phyloP scores from a whole-genome alignment of 2,113 vertebrate genomes.

The Protobothrops mucrosquamatus region DNA sequence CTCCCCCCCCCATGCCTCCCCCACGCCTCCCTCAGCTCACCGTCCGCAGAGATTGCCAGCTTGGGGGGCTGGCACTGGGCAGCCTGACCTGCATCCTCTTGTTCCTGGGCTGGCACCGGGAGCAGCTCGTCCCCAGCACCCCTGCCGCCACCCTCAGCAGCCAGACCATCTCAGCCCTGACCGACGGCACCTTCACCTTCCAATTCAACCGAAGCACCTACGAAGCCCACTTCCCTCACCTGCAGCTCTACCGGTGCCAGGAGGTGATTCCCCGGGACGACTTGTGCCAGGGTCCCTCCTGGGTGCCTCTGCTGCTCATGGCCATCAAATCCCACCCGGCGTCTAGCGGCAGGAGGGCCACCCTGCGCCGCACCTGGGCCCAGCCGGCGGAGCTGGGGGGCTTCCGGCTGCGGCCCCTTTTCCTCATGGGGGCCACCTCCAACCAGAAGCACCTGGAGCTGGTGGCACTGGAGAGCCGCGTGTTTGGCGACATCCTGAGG shows the following conservation, averaged over 20 bases:
- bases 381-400: background rate
- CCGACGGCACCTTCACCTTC: background rate
- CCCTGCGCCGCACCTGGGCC: constrained; percentile 20
- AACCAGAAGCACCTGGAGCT: too few relatives aligned
- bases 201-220: background rate
- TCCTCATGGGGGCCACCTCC: constrained; percentile 2
- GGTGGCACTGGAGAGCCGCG: rapidly evolving
- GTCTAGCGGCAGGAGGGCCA: rapidly evolving
- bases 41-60: background rate
- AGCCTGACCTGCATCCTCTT: background rate
- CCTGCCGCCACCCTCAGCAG: background rate
- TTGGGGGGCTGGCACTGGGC: background rate
- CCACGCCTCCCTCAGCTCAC: background rate
- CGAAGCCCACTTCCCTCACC: background rate
- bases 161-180: background rate
- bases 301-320: background rate
- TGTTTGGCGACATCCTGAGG: background rate
- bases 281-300: background rate
- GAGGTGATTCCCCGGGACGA: rapidly evolving
- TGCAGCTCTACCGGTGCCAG: background rate
- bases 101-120: background rate
- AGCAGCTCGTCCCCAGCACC: background rate
- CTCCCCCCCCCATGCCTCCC: background rate
- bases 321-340: constrained; percentile 25
- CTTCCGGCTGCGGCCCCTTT: background rate